Evolutionary conservation across 2,888 invertebrate genomes (phyloP), one percentile per base, ranked within the genome.

Genomic region (Andrena bucephala): DNA sequence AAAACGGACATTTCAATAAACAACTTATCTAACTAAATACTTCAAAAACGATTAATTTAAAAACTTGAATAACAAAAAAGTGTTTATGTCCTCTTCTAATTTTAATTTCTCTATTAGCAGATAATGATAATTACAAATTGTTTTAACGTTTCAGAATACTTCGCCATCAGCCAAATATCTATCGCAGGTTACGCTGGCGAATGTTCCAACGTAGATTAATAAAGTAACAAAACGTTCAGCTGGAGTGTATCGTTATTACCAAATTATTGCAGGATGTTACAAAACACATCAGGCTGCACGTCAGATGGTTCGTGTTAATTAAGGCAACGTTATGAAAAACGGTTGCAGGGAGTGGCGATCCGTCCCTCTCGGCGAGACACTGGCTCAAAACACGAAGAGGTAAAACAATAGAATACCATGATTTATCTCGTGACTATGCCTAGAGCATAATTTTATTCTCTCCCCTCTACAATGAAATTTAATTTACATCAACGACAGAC

Each of bases 271-370:
- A 33, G 63, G n/a, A 67, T 76, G 77, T 85, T 85, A 81, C 75
- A 85, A 85, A 83, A 85, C 77, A 59, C 77, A 79, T 77, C 79
- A 68, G 59, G 60, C 65, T 29, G 52, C 62, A 29, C 71, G 77
- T 73, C 83, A 60, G 70, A 77, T 83, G 69, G 72, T 63, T 62
- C 63, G 75, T 65, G 73, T 81, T 85, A 83, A 85, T 85, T 85
- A 84, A 85, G 73, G 71, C 81, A 82, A 76, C 85, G 65, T 84
- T 77, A 82, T 85, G 76, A 85, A 85, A 78, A 73, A 78, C 81
- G 73, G 60, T 78, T 69, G 63, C 79, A 48, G 74, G 60, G 76
- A 74, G 72, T 67, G 77, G 73, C 69, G 52, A 50, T 52, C 16
- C 59, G 65, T 77, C 68, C 63, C 81, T 33, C 31, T 36, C 57